Base-by-base conservation (phyloP, 2,888 invertebrate species). In the Tinea semifulvella region DNA sequence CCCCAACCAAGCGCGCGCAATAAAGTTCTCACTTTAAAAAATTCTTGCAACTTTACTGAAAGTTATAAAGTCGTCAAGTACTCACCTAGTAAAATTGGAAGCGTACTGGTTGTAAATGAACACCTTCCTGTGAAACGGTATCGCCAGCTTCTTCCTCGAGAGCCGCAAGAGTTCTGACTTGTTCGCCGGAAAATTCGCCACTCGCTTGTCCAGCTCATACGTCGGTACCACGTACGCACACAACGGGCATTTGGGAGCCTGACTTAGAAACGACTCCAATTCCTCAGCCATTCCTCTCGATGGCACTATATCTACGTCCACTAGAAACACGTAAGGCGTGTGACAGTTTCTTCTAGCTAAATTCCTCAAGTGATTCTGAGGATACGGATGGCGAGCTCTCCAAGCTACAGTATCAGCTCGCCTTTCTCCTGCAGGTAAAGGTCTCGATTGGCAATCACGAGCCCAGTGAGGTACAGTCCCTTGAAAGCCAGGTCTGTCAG, bases 71-170 rank as follows among this genome's bases (percentile, higher is more conserved):
- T n/a, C n/a, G n/a, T n/a, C n/a, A n/a, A 11, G 14, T 31, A 64
- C 82, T 81, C 61, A 92, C 93, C 88, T 89, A 26, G 92, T 86
- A 67, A 94, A 94, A 71, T 96, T 95, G 0, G 94, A 95, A 4
- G 95, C 94, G 60, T 87, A 94, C 67, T 96, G 95, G 66, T 95
- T 95, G 66, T 92, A 92, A 56, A 94, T 92, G 67, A 95, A 95
- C 48, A 95, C 92, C 71, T 93, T 93, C 58, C 92, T 88, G 65
- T 95, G 95, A 63, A 95, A 95, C 0, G 94, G 94, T 64, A 94
- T 84, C 0, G 94, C 94, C 42, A 93, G 71, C 43, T 91, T 92
- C 58, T 90, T 90, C 56, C 84, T 87, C 1, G 91, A 89, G 49
- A 94, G 71, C 45, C 91, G 76, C 44, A 94, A 73, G 47, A 95